Evolutionary conservation across 2,888 invertebrate species (phyloP).

Genomic region (Drosophila falleni): DNA sequence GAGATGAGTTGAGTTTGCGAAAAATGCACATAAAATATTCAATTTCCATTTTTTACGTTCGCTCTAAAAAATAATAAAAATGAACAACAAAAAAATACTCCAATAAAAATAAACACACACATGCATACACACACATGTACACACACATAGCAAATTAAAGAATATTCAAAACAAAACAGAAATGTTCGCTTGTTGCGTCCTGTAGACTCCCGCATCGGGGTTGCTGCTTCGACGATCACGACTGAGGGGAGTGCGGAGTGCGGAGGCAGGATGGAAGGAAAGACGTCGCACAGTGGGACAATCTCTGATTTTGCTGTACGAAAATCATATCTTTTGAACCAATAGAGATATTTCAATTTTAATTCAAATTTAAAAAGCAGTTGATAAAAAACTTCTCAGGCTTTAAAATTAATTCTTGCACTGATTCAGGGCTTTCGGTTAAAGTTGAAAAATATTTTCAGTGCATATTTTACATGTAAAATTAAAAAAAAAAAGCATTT

Average conservation of each 20-base stretch:
- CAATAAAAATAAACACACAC: slow-evolving; percentile 43
- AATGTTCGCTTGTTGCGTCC: slow-evolving; percentile 61
- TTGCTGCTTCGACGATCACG: slow-evolving; percentile 8
- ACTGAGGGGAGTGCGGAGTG: neutral
- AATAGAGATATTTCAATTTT: too few relatives aligned
- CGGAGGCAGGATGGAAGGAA: neutral
- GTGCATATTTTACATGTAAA: too few relatives aligned
- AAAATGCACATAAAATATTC: slow-evolving; percentile 65
- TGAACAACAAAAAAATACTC: slow-evolving; percentile 2
- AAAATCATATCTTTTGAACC: too few relatives aligned
- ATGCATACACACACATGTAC: slow-evolving; percentile 5
- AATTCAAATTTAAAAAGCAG: too few relatives aligned
- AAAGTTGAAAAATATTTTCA: too few relatives aligned
- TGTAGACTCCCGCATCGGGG: slow-evolving; percentile 25
- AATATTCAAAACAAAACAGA: slow-evolving; percentile 56
- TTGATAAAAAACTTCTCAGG: too few relatives aligned
- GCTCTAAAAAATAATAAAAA: slow-evolving; percentile 40
- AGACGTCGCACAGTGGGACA: too few relatives aligned
- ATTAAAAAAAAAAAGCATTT: too few relatives aligned
- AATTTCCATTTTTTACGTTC: slow-evolving; percentile 60
- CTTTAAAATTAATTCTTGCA: too few relatives aligned
- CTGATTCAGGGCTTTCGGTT: too few relatives aligned
- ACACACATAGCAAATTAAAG: slow-evolving; percentile 22
- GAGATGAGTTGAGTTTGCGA: slow-evolving; percentile 28
- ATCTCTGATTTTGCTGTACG: too few relatives aligned